phyloP scores from a whole-genome alignment of 1,140 invertebrate species.

The Melitaea cinxia region DNA sequence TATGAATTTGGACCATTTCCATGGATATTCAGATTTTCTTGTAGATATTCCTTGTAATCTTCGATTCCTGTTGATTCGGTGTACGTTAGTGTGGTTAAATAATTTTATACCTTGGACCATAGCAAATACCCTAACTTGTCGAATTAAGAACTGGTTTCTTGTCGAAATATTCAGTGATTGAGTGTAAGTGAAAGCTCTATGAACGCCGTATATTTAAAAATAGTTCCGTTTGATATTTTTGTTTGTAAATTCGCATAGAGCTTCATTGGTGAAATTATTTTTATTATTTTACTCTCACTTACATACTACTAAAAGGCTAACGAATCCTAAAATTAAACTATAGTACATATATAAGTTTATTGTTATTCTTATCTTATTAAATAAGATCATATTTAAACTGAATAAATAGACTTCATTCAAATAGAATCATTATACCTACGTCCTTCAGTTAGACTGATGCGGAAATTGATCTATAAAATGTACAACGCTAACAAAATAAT shows the following conservation, averaged over 20 bases:
- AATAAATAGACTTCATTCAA: no score
- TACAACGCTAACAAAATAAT: slow-evolving; percentile 34
- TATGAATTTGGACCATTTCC: slow-evolving; percentile 8
- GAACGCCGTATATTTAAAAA: slow-evolving; percentile 65
- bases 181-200: slow-evolving; percentile 77
- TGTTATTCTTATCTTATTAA: no score
- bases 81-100: background rate
- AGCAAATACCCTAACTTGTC: slow-evolving; percentile 34
- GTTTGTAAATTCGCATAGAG: background rate
- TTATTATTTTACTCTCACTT: slow-evolving; percentile 1
- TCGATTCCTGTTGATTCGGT: background rate
- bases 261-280: background rate
- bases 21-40: slow-evolving; percentile 10
- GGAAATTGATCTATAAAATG: slow-evolving; percentile 66
- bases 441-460: slow-evolving; percentile 47
- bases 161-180: slow-evolving; percentile 73
- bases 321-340: background rate
- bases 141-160: slow-evolving; percentile 69
- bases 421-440: slow-evolving; percentile 22
- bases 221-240: slow-evolving; percentile 69
- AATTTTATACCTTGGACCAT: slow-evolving; percentile 23
- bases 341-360: no score
- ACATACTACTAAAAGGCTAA: background rate
- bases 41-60: slow-evolving; percentile 6
- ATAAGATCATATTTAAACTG: no score